Conservation (phyloP, 2,888 invertebrate genomes). For the Nephrotoma guestfalica region DNA sequence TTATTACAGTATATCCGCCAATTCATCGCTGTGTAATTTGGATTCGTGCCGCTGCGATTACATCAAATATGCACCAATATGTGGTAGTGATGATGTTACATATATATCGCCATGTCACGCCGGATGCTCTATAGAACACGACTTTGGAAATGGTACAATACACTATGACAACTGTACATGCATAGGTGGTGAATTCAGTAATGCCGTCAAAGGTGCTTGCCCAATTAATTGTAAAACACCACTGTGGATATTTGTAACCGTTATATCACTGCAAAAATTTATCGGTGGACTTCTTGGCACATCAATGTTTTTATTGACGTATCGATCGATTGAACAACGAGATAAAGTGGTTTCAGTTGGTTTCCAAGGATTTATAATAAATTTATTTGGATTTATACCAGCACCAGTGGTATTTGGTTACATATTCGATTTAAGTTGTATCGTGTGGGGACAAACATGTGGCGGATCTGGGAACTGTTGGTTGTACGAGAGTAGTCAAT, state of each 20-base stretch:
- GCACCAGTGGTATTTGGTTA: conserved; percentile 54
- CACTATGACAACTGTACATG: conserved; percentile 36
- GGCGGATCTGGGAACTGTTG: conserved; percentile 46
- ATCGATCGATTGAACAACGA: conserved; percentile 46
- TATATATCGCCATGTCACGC: conserved; percentile 60
- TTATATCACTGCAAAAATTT: background rate
- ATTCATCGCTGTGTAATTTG: background rate
- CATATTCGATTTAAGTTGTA: conserved; percentile 46
- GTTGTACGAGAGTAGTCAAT: conserved; percentile 37
- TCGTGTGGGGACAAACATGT: conserved; percentile 50
- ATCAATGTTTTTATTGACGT: conserved; percentile 43
- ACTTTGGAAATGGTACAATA: conserved; percentile 25
- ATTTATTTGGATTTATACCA: conserved; percentile 48
- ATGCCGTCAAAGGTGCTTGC: background rate
- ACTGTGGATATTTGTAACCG: background rate
- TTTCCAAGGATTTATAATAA: conserved; percentile 42
- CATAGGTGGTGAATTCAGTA: conserved; percentile 16
- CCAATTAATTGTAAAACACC: background rate
- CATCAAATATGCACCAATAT: conserved; percentile 50
- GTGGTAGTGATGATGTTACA: conserved; percentile 38
- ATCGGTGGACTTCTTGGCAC: conserved; percentile 35
- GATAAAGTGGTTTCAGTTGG: conserved; percentile 50
- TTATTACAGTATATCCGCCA: background rate
- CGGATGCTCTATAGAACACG: conserved; percentile 37
- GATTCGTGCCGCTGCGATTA: conserved; percentile 41